Evolutionary conservation across 1,140 invertebrate species (phyloP).

Genomic region (Monochamus saltuarius): DNA sequence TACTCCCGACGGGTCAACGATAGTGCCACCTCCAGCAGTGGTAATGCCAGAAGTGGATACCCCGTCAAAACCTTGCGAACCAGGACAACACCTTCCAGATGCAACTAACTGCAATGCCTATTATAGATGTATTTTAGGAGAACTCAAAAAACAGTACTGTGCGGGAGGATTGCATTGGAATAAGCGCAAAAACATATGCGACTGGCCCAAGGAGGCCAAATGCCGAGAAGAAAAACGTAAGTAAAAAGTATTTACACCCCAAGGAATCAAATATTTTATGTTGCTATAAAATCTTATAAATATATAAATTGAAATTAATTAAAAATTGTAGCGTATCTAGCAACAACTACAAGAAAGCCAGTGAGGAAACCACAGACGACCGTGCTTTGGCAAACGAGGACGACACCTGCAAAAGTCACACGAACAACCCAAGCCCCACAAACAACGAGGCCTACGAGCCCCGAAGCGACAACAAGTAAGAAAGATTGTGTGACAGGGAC

Average conservation of each 20-base stretch:
- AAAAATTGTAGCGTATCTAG: not conserved
- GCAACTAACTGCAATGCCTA: slow-evolving; percentile 72
- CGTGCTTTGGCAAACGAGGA: slow-evolving; percentile 24
- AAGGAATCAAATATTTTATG: too few species aligned
- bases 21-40: slow-evolving; percentile 50
- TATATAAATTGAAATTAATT: too few species aligned
- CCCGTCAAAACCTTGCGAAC: slow-evolving; percentile 54
- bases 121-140: slow-evolving; percentile 70
- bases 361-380: slow-evolving; percentile 7
- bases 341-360: not conserved
- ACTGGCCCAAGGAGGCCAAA: slow-evolving; percentile 74
- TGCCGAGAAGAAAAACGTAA: slow-evolving; percentile 57
- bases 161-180: slow-evolving; percentile 83
- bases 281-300: too few species aligned
- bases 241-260: too few species aligned
- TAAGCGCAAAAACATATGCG: slow-evolving; percentile 62
- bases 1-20: slow-evolving; percentile 30
- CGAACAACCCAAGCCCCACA: slow-evolving; percentile 7
- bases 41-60: slow-evolving; percentile 48
- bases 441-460: slow-evolving; percentile 11
- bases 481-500: slow-evolving; percentile 56
- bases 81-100: slow-evolving; percentile 67
- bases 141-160: slow-evolving; percentile 68
- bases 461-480: not conserved
- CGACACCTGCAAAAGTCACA: slow-evolving; percentile 5